Percentiles rank a stretch among this genome's conserved stretches.
Evolutionary conservation across 2,888 invertebrate species (phyloP).

Genomic region (Phaonia tiefii): DNA sequence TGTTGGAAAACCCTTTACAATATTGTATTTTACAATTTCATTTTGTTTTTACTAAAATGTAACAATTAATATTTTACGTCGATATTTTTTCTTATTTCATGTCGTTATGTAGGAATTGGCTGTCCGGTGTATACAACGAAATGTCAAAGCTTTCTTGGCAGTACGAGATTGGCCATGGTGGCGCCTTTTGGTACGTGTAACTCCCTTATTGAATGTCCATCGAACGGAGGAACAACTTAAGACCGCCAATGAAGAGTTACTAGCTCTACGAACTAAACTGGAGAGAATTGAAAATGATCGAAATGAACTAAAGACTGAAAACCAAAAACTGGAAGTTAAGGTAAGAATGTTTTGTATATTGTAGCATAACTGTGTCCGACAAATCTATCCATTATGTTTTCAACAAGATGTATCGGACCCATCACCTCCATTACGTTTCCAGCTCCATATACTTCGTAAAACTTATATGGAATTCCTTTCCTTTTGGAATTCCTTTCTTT

Average conservation of each 20-base stretch:
- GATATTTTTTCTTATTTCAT: background rate
- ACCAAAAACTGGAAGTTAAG: slow-evolving; percentile 94
- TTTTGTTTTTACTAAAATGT: too few species aligned
- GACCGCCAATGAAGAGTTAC: slow-evolving; percentile 91
- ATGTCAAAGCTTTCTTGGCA: slow-evolving; percentile 94
- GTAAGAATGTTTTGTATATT: too few species aligned
- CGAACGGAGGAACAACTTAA: slow-evolving; percentile 95
- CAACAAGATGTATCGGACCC: too few species aligned
- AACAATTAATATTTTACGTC: too few species aligned
- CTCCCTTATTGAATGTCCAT: slow-evolving; percentile 95
- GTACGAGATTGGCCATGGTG: slow-evolving; percentile 99
- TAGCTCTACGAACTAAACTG: slow-evolving; percentile 88
- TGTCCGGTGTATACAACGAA: slow-evolving; percentile 95
- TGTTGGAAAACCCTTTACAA: too few species aligned
- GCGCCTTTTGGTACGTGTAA: slow-evolving; percentile 94
- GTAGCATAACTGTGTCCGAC: too few species aligned
- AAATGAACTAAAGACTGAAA: slow-evolving; percentile 91
- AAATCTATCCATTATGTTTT: too few species aligned
- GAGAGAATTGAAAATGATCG: slow-evolving; percentile 94
- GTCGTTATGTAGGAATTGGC: slow-evolving; percentile 86
- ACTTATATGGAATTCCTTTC: too few species aligned
- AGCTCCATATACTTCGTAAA: too few species aligned
- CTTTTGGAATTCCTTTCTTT: too few species aligned
- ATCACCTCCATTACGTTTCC: too few species aligned
- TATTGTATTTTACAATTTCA: too few species aligned